Conservation (phyloP, 2,888 invertebrate species). For the Drosophila subquinaria region DNA sequence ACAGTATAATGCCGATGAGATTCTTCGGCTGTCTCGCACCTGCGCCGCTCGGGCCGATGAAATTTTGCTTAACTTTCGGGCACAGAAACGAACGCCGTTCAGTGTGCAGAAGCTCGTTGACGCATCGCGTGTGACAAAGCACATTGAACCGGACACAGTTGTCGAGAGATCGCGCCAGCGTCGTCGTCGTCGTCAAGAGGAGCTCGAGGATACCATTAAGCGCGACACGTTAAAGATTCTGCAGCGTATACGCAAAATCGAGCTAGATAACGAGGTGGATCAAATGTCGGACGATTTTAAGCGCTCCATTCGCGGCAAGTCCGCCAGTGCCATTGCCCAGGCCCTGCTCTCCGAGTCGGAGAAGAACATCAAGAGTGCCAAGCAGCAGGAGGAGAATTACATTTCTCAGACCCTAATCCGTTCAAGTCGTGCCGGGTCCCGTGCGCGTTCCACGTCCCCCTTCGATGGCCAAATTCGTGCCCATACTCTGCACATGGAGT, state of each 20-base stretch:
- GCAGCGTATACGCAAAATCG: slow-evolving; percentile 85
- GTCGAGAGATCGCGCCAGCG: slow-evolving; percentile 85
- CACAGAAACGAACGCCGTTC: slow-evolving; percentile 85
- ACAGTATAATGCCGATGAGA: slow-evolving; percentile 89
- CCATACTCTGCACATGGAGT: slow-evolving; percentile 83
- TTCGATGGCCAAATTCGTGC: slow-evolving; percentile 63
- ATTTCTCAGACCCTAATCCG: slow-evolving; percentile 80
- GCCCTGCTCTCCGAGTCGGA: slow-evolving; percentile 88
- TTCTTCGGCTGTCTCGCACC: slow-evolving; percentile 89
- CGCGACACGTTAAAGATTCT: slow-evolving; percentile 82
- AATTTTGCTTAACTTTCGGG: slow-evolving; percentile 86
- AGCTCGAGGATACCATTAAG: slow-evolving; percentile 88
- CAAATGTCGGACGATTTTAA: slow-evolving; percentile 86
- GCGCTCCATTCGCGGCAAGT: slow-evolving; percentile 89
- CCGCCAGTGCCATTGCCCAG: slow-evolving; percentile 90
- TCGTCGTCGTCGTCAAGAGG: slow-evolving; percentile 85
- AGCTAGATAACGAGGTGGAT: slow-evolving; percentile 86
- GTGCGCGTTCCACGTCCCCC: slow-evolving; percentile 79
- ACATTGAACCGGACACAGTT: slow-evolving; percentile 86
- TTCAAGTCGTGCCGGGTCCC: slow-evolving; percentile 82
- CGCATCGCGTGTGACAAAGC: slow-evolving; percentile 86
- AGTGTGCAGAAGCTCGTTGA: slow-evolving; percentile 87
- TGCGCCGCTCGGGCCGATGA: slow-evolving; percentile 90
- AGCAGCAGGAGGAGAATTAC: slow-evolving; percentile 81
- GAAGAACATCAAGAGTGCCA: slow-evolving; percentile 84